Evolutionary conservation across 1,140 invertebrate species (phyloP), one percentile per base, ranked within the genome.

Genomic region (Caenorhabditis latens): DNA sequence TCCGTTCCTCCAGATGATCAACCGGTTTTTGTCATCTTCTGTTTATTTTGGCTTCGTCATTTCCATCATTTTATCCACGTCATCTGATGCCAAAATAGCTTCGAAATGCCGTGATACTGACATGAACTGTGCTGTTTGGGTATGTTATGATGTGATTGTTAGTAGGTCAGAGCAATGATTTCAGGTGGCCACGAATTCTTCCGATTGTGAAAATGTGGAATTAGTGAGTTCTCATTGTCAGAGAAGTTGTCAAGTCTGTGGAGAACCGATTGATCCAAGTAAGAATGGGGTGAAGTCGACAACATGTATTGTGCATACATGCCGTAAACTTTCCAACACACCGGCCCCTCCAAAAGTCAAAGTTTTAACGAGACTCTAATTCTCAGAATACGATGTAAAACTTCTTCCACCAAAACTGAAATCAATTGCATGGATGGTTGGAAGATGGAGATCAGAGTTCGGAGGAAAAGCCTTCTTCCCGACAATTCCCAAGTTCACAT

Each of bases 401-500:
- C 87, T 83, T 4, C 75, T 91, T 53, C 91, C 91, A 14, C 40
- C 83, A 61, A 65, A 89, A 42, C 58, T 92, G 40, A 85, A 90
- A 48, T 86, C 88, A 65, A 67, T 92, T 21, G 91, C 91, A 16
- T 92, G 92, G 86, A 67, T 92, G 71, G 83, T 92, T 43, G 91
- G 91, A 46, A 86, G 87, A 83, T 92, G 91, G 91, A 58, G 90
- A 88, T 90, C 89, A 16, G 91, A 92, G 71, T 92, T 92, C 63
- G 91, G 91, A 14, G 91, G 91, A 63, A 92, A 92, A 67, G 92
- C 91, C 7, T 90, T 90, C 61, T 92, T 92, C 71, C 91, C 91
- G 7, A 92, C 91, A 2, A 93, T 92, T 89, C 91, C 91, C 4
- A 90, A 86, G 43, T 91, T 91, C 53, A 92, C 91, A 6, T 92